These are phyloP conservation scores for Apamea anceps DNA, from an alignment of 2,888 invertebrate genomes.

Conservation along the genomic window DNA sequence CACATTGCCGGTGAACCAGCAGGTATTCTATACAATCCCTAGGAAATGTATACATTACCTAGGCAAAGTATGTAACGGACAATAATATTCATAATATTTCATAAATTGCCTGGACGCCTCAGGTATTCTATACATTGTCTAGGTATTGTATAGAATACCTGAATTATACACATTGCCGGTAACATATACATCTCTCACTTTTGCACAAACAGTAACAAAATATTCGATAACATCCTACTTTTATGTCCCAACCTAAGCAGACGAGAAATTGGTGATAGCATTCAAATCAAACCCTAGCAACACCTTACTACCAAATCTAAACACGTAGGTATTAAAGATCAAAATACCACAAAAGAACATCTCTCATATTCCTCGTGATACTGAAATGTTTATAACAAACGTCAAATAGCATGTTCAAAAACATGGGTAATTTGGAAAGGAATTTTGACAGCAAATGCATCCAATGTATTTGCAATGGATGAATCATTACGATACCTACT, in stretches of 20 bases:
- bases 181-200: too few species aligned
- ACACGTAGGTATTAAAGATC: conserved; percentile 34
- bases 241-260: neutral
- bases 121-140: too few species aligned
- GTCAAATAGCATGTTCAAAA: conserved; percentile 58
- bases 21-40: too few species aligned
- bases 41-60: too few species aligned
- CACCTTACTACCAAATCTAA: conserved; percentile 10
- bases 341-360: conserved; percentile 44
- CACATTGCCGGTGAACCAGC: too few species aligned
- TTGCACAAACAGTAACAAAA: too few species aligned
- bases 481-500: conserved; percentile 43
- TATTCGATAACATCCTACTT: neutral
- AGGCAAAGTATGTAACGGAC: too few species aligned
- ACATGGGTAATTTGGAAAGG: conserved; percentile 58
- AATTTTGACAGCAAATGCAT: conserved; percentile 62
- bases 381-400: conserved; percentile 61
- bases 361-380: conserved; percentile 37
- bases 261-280: neutral
- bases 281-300: conserved; percentile 3
- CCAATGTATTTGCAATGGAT: conserved; percentile 56
- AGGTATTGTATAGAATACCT: too few species aligned
- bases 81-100: too few species aligned
- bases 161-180: too few species aligned
- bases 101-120: too few species aligned